phyloP scores from a whole-genome alignment of 1,140 invertebrate genomes.

The Diorhabda elongata region DNA sequence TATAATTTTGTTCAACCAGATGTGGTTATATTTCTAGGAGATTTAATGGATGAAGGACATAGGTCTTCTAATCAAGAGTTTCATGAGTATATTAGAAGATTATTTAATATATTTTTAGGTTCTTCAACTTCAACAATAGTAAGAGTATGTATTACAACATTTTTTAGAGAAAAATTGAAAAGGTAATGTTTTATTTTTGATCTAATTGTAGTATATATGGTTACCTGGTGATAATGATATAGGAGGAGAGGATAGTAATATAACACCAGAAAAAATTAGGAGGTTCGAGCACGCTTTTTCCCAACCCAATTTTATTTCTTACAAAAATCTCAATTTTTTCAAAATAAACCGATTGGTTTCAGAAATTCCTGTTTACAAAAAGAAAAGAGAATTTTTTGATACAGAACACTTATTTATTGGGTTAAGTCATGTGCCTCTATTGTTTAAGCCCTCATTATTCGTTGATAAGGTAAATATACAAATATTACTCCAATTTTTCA shows the following conservation, averaged over 20 bases:
- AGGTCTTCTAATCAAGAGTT: constrained; percentile 66
- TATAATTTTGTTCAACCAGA: constrained; percentile 72
- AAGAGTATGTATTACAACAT: constrained; percentile 17
- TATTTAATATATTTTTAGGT: constrained; percentile 66
- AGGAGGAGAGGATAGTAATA: constrained; percentile 79
- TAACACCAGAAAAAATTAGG: constrained; percentile 66
- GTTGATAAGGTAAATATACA: constrained; percentile 54
- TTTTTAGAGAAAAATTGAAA: background rate
- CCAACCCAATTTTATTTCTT: constrained; percentile 60
- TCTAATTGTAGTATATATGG: constrained; percentile 75
- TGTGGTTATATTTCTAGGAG: constrained; percentile 84
- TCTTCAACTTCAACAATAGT: constrained; percentile 45
- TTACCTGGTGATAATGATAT: constrained; percentile 94
- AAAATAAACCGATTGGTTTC: constrained; percentile 67
- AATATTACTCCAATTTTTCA: too few relatives aligned
- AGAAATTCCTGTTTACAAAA: constrained; percentile 48
- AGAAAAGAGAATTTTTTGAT: constrained; percentile 56
- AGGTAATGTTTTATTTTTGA: constrained; percentile 60
- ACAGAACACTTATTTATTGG: constrained; percentile 62
- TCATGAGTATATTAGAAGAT: constrained; percentile 63
- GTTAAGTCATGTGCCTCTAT: constrained; percentile 66
- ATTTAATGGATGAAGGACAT: constrained; percentile 89
- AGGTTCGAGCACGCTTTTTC: constrained; percentile 76
- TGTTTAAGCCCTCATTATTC: constrained; percentile 59
- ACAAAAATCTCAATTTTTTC: constrained; percentile 57